Evolutionary conservation across 2,797 vertebrate genomes (phyloP), one percentile per base, ranked within the genome.

Genomic region (Lemur catta): DNA sequence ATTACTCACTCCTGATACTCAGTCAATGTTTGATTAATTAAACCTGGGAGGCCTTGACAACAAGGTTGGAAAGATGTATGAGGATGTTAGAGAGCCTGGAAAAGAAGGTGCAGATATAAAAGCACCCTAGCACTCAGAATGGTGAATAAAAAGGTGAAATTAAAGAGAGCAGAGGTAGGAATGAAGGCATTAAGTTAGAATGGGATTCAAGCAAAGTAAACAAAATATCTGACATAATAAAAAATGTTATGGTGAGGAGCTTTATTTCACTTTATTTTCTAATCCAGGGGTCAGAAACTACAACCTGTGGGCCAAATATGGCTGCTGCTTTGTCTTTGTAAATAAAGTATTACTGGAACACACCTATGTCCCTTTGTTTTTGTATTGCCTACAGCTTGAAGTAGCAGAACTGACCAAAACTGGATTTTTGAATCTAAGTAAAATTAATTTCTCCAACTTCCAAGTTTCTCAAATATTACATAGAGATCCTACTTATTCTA

Each of bases 111-210:
- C 71, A 24, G 14, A 41, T 43, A 92, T 41, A 84, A 93, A 84
- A 41, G 30, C 43, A 69, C 22, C 15, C 7, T 10, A 69, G 15
- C 28, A 61, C 46, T 79, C 24, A 88, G 61, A 82, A n/a, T 10
- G 30, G 30, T 88, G 38, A 76, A 69, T 61, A 61, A 84, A 82
- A 86, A 69, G 22, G 55, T 52, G 26, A 90, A 90, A 78, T 41
- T 33, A 94, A 80, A 38, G 15, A 61, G 14, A 28, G 41, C 0
- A 57, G 6, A 93, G 10, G 52, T 43, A 55, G 3, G 3, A 86
- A 95, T 48, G n/a, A 93, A 82, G 80, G 43, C n/a, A 87, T n/a
- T 57, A 79, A 89, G n/a, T 89, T 93, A 76, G 33, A 95, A 81
- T 1, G 78, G 26, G 55, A 84, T 67, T 63, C 76, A 75, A 72